Conservation (phyloP, 2,888 invertebrate species). For the Drosophila neonasuta region DNA sequence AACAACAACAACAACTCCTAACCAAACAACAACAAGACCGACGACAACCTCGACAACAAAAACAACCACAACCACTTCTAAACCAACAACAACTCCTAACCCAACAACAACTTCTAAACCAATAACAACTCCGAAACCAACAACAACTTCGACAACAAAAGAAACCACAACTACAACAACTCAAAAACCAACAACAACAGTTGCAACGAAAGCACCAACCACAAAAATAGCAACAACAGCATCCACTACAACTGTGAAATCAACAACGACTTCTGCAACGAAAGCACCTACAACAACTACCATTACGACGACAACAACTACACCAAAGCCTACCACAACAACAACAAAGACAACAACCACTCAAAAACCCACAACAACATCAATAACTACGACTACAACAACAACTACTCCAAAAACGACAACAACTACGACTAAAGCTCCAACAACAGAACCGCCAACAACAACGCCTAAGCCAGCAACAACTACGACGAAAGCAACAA, state of each 20-base stretch:
- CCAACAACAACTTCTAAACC: not conserved
- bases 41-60: not conserved
- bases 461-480: constrained; percentile 1
- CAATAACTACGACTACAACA: constrained; percentile 1
- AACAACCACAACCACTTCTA: not conserved
- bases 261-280: not conserved
- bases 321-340: not conserved
- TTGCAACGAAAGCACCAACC: constrained; percentile 1
- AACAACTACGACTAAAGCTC: not conserved
- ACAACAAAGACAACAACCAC: not conserved
- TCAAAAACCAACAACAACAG: not conserved
- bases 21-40: not conserved
- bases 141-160: not conserved
- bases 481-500: not conserved
- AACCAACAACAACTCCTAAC: not conserved
- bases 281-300: not conserved
- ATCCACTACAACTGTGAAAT: not conserved
- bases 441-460: too few relatives aligned
- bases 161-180: constrained; percentile 2
- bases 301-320: not conserved
- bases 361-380: constrained; percentile 5
- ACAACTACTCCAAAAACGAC: not conserved
- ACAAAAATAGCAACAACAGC: not conserved
- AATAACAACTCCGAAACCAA: not conserved
- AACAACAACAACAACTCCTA: not conserved